These are phyloP conservation scores for Porites cylindrica DNA, from an alignment of 92 coral and sea anemone genomes.

Conservation along the genomic window DNA sequence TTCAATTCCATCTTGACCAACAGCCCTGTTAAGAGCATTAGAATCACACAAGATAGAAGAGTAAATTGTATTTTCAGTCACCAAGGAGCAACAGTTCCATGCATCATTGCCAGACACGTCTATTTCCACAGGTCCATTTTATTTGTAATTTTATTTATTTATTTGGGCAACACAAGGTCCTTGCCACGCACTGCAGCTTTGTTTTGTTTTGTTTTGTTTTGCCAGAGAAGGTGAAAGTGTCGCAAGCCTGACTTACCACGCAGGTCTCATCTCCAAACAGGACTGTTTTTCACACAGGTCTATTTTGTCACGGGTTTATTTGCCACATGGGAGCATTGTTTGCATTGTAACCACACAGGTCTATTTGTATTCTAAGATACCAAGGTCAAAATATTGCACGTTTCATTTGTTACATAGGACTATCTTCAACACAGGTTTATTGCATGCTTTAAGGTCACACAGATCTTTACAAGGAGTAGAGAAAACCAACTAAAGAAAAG, in stretches of 20 bases:
- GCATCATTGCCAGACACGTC: too few relatives aligned
- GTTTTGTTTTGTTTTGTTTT: background rate
- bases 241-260: too few relatives aligned
- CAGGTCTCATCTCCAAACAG: too few relatives aligned
- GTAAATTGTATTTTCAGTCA: too few relatives aligned
- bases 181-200: background rate
- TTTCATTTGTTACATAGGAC: background rate
- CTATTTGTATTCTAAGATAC: conserved; percentile 7
- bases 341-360: background rate
- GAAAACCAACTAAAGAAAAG: background rate
- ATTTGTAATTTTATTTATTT: background rate
- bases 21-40: too few relatives aligned
- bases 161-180: background rate
- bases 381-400: conserved; percentile 17
- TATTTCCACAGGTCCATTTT: conserved; percentile 5
- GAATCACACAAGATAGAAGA: too few relatives aligned
- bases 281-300: too few relatives aligned
- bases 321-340: background rate
- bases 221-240: too few relatives aligned
- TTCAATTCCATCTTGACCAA: background rate
- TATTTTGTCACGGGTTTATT: too few relatives aligned
- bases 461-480: background rate
- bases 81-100: too few relatives aligned
- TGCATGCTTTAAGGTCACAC: background rate
- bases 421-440: conserved; percentile 12